Conservation (phyloP, 2,888 invertebrate species). For the Pollenia griseotomentosa region DNA sequence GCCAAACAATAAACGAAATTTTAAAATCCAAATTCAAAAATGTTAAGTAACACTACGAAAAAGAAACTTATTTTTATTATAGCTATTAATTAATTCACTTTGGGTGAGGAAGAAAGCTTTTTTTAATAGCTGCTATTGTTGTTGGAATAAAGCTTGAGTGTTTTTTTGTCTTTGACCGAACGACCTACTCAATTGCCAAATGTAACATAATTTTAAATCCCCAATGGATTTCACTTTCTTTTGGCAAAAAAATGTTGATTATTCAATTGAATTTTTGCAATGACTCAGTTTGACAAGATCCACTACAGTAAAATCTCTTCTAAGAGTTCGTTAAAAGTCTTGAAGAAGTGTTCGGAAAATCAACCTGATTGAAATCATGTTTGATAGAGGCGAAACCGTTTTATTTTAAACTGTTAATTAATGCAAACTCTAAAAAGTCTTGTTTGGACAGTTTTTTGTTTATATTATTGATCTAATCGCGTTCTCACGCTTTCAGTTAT, state of each 20-base stretch:
- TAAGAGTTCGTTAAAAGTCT: not conserved
- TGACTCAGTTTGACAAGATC: not conserved
- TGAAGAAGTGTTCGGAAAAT: not conserved
- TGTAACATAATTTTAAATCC: slow-evolving; percentile 31
- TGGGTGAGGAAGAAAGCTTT: slow-evolving; percentile 24
- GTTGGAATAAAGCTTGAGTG: slow-evolving; percentile 1
- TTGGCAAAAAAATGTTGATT: slow-evolving; percentile 13
- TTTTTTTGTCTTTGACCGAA: not conserved
- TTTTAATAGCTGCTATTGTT: not conserved
- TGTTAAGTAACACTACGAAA: slow-evolving; percentile 28
- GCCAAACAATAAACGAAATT: not conserved
- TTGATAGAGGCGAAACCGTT: not conserved
- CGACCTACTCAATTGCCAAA: slow-evolving; percentile 42
- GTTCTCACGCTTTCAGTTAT: slow-evolving; percentile 48
- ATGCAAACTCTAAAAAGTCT: not conserved
- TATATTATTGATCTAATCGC: slow-evolving; percentile 10
- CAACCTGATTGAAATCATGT: not conserved
- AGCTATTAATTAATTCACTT: slow-evolving; percentile 37
- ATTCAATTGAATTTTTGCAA: slow-evolving; percentile 22
- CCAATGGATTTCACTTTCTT: slow-evolving; percentile 62
- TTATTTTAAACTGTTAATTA: slow-evolving; percentile 15
- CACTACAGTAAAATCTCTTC: not conserved
- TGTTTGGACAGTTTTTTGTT: not conserved
- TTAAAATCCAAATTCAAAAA: slow-evolving; percentile 13
- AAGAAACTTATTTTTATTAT: not conserved